Evolutionary conservation across 2,888 invertebrate species (phyloP).

Genomic region (Eledona agricola): DNA sequence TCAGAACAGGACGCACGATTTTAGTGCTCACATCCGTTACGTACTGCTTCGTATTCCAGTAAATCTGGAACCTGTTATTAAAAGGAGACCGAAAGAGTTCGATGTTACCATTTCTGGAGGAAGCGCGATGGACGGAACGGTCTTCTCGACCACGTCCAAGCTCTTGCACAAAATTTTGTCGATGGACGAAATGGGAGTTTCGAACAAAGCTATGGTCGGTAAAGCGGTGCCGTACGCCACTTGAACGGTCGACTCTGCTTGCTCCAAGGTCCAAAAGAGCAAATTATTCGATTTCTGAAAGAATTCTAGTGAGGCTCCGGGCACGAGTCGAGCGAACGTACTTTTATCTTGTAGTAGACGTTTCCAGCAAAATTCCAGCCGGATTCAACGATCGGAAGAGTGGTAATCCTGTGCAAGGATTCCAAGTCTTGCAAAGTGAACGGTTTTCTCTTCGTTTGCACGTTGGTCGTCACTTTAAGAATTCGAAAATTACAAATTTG

Average conservation of each 20-base stretch:
- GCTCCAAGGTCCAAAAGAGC: constrained; percentile 78
- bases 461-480: constrained; percentile 24
- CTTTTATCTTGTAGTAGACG: constrained; percentile 80
- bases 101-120: constrained; percentile 82
- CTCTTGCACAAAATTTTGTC: constrained; percentile 84
- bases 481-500: constrained; percentile 2
- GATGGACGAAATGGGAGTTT: constrained; percentile 75
- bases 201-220: constrained; percentile 77
- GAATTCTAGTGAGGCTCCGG: neutral
- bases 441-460: constrained; percentile 37
- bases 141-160: constrained; percentile 84
- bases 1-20: constrained; percentile 74
- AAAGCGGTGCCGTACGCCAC: constrained; percentile 77
- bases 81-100: neutral
- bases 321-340: constrained; percentile 55
- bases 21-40: constrained; percentile 67
- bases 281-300: constrained; percentile 74
- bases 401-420: constrained; percentile 78
- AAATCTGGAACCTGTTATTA: constrained; percentile 67
- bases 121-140: constrained; percentile 81
- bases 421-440: constrained; percentile 66
- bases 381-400: constrained; percentile 84
- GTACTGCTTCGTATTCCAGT: constrained; percentile 80
- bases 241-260: constrained; percentile 78
- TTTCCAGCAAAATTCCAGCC: constrained; percentile 78